Evolutionary conservation across 2,113 vertebrate species (phyloP).

Genomic region (Meles meles): DNA sequence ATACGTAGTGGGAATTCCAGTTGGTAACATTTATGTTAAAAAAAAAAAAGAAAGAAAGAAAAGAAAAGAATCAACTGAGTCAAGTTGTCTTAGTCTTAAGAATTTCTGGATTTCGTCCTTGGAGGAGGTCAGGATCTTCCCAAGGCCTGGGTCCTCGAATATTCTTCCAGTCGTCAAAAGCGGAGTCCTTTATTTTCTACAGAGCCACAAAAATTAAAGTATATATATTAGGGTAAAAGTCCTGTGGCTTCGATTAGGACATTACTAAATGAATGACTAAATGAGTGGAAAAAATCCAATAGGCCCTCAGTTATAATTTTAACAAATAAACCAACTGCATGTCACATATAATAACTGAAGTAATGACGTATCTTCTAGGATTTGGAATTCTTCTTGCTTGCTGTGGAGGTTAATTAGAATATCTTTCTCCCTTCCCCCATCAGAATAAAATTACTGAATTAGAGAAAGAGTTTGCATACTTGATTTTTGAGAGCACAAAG

Average conservation of each 20-base stretch:
- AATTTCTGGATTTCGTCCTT: slow-evolving; percentile 82
- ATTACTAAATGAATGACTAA: neutral
- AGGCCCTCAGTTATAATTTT: neutral
- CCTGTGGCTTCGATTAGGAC: neutral
- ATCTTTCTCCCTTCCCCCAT: neutral
- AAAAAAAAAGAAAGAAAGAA: neutral
- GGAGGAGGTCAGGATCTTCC: slow-evolving; percentile 91
- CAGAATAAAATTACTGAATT: neutral
- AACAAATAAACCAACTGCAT: neutral
- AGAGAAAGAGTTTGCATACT: neutral
- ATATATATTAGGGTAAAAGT: slow-evolving; percentile 41
- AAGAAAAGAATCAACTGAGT: slow-evolving; percentile 42
- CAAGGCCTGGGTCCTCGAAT: slow-evolving; percentile 94
- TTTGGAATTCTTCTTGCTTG: slow-evolving; percentile 25
- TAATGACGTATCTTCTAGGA: neutral
- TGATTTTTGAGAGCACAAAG: neutral
- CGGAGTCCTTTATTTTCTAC: slow-evolving; percentile 88
- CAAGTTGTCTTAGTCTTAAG: slow-evolving; percentile 71
- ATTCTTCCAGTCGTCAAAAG: slow-evolving; percentile 93
- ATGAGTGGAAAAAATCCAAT: neutral
- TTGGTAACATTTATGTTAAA: slow-evolving; percentile 28
- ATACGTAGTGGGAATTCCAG: slow-evolving; percentile 20
- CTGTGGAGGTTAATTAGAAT: neutral
- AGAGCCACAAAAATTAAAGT: slow-evolving; percentile 67
- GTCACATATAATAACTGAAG: neutral